These are phyloP conservation scores for Dysdera silvatica DNA, from an alignment of 1,140 invertebrate genomes.

Conservation along the genomic window DNA sequence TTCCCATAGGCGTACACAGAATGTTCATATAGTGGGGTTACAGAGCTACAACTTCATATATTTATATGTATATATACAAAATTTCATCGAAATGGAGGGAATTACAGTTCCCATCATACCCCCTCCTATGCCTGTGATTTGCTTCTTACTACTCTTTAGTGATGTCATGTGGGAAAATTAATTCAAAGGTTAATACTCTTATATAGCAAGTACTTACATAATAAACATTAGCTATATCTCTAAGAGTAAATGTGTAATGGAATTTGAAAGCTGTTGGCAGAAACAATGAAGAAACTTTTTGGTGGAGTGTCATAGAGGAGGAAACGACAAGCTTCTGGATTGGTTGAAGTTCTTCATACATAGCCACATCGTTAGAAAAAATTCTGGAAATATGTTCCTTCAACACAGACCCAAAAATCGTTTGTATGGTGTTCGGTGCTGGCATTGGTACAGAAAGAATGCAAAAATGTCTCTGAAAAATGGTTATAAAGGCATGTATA, in stretches of 20 bases:
- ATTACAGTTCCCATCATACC: too few species aligned
- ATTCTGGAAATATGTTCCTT: slow-evolving; percentile 72
- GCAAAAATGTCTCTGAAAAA: slow-evolving; percentile 68
- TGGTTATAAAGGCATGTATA: neutral
- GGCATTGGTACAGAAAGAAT: slow-evolving; percentile 92
- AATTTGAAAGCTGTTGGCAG: slow-evolving; percentile 92
- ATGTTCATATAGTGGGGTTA: too few species aligned
- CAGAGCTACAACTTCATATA: too few species aligned
- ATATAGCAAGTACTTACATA: slow-evolving; percentile 43
- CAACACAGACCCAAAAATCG: slow-evolving; percentile 80
- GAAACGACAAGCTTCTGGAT: slow-evolving; percentile 48
- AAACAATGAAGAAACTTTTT: slow-evolving; percentile 74
- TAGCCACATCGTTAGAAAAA: neutral
- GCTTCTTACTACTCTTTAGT: too few species aligned
- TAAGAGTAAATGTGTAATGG: slow-evolving; percentile 91
- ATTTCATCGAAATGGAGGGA: too few species aligned
- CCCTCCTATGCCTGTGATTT: too few species aligned
- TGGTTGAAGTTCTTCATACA: slow-evolving; percentile 1
- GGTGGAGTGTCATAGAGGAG: slow-evolving; percentile 73
- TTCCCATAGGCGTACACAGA: too few species aligned
- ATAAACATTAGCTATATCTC: slow-evolving; percentile 81
- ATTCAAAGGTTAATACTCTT: too few species aligned
- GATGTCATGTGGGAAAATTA: too few species aligned
- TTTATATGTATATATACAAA: too few species aligned
- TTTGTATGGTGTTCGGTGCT: slow-evolving; percentile 69